Evolutionary conservation across 2,797 vertebrate species (phyloP).

Genomic region (Sebastes matsubarae): DNA sequence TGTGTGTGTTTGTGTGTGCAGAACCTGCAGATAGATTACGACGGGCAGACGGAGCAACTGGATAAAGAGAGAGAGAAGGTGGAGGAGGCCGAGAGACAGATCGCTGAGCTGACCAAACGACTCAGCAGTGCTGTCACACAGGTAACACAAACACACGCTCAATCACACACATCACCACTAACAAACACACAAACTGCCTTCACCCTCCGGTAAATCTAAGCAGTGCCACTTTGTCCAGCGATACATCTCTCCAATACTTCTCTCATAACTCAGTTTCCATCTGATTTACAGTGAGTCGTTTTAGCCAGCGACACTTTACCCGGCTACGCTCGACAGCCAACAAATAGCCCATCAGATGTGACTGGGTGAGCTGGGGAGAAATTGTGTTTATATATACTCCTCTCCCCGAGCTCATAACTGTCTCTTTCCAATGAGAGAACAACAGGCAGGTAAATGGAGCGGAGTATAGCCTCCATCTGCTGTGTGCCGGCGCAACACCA

Average conservation of each 20-base stretch:
- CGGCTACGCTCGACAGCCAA: constrained; percentile 54
- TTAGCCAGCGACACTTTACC: constrained; percentile 57
- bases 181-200: constrained; percentile 48
- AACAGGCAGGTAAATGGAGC: constrained; percentile 76
- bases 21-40: constrained; percentile 94
- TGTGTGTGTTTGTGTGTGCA: constrained; percentile 64
- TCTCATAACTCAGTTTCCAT: constrained; percentile 56
- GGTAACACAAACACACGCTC: constrained; percentile 79
- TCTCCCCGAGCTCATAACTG: constrained; percentile 64
- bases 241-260: constrained; percentile 51
- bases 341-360: constrained; percentile 71
- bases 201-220: constrained; percentile 61
- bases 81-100: constrained; percentile 84
- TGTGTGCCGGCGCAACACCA: constrained; percentile 19
- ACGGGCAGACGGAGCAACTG: constrained; percentile 91
- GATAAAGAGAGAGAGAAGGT: constrained; percentile 89
- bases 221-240: constrained; percentile 46
- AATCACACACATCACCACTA: constrained; percentile 34
- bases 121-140: constrained; percentile 85
- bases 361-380: constrained; percentile 60
- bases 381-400: constrained; percentile 58
- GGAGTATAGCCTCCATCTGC: constrained; percentile 75
- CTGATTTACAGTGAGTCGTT: constrained; percentile 69
- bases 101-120: constrained; percentile 89
- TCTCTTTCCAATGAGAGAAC: constrained; percentile 69